Percentiles rank a stretch among this genome's conserved stretches.
phyloP scores from a whole-genome alignment of 30 jellyfish, hydroid and myxozoan genomes.

The Sanderia malayensis region DNA sequence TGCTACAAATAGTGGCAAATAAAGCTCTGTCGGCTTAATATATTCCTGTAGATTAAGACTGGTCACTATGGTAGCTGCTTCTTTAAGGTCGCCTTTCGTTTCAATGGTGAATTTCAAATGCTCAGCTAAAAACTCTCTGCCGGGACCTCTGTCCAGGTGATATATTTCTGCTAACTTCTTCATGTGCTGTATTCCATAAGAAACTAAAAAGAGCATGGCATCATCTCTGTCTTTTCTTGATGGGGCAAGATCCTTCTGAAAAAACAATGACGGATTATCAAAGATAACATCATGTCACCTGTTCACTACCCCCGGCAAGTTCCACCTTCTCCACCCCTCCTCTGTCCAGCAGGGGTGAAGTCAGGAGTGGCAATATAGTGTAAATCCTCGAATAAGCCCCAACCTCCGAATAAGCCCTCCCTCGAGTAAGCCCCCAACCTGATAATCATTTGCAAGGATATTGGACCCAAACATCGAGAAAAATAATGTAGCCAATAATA shows the following conservation, averaged over 20 bases:
- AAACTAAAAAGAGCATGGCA: constrained; percentile 59
- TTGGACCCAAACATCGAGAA: too few species aligned
- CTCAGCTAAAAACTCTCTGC: constrained; percentile 27
- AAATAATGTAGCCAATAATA: too few species aligned
- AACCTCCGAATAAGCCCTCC: too few species aligned
- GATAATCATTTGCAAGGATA: too few species aligned
- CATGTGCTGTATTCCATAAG: constrained; percentile 30
- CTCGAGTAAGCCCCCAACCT: too few species aligned
- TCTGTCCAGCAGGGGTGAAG: too few species aligned
- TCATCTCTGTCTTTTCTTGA: constrained; percentile 24
- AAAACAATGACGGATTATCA: too few species aligned
- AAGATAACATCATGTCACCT: too few species aligned
- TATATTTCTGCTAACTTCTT: constrained; percentile 24
- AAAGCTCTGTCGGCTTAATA: constrained; percentile 57
- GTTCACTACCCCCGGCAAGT: too few species aligned
- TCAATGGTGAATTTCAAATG: constrained; percentile 24
- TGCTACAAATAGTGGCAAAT: constrained; percentile 73
- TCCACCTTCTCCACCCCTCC: too few species aligned
- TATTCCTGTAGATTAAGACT: constrained; percentile 62
- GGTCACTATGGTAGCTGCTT: constrained; percentile 60
- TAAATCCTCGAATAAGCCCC: too few species aligned
- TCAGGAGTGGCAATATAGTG: too few species aligned
- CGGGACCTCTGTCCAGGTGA: constrained; percentile 49
- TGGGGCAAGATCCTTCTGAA: constrained; percentile 13
- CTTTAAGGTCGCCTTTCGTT: constrained; percentile 66